phyloP scores from a whole-genome alignment of 2,797 vertebrate species.

The Artibeus lituratus region DNA sequence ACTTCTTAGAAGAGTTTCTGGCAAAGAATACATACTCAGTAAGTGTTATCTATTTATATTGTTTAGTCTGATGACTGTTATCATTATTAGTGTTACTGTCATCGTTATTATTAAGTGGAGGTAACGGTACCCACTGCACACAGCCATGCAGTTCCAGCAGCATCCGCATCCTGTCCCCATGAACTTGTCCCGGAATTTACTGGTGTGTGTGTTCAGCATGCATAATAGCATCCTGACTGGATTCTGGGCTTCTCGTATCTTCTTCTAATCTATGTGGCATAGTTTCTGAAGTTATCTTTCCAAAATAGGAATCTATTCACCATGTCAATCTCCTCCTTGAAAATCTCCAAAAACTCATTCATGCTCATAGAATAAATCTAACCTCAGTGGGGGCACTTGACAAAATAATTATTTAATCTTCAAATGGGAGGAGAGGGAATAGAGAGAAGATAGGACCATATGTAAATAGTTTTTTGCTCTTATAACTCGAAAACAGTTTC shows the following conservation, averaged over 20 bases:
- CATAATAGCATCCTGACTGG: not conserved
- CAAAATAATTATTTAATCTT: not conserved
- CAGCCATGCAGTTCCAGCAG: not conserved
- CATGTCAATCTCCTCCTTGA: not conserved
- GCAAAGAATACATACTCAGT: not conserved
- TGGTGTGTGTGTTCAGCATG: not conserved
- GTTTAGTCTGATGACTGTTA: not conserved
- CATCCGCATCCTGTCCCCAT: not conserved
- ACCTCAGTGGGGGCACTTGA: not conserved
- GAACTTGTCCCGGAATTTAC: not conserved
- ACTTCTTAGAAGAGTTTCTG: not conserved
- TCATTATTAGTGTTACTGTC: not conserved
- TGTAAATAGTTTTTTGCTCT: not conserved
- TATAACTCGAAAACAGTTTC: not conserved
- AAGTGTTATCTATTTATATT: not conserved
- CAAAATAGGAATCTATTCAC: not conserved
- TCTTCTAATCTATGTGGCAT: not conserved
- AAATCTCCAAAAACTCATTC: not conserved
- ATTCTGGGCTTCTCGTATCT: not conserved
- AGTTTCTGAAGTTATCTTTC: not conserved
- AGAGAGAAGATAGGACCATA: not conserved
- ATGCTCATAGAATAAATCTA: not conserved
- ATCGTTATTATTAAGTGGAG: not conserved
- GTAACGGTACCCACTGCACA: rapidly evolving
- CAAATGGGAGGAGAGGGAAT: not conserved